Conservation (phyloP, 2,888 invertebrate genomes). For the Platycheirus albimanus region DNA sequence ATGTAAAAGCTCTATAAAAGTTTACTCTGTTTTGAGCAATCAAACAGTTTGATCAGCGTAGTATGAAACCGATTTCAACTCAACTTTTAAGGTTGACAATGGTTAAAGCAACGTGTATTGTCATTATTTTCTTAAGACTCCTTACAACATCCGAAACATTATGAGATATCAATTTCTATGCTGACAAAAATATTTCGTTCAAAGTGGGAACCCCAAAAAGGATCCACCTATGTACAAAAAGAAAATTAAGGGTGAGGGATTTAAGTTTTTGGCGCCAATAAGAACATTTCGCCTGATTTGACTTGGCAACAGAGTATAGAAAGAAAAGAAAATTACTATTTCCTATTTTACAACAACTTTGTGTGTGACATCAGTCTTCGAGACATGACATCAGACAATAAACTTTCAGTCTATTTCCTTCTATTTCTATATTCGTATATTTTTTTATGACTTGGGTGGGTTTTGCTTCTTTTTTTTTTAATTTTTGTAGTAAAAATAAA, state of each 20-base stretch:
- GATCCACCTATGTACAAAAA: constrained; percentile 19
- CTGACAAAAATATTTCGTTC: neutral
- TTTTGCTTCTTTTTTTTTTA: neutral
- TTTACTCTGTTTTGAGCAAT: no score
- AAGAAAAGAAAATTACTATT: constrained; percentile 10
- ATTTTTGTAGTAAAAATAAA: constrained; percentile 22
- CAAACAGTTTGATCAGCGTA: no score
- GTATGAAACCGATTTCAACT: no score
- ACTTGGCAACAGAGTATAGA: constrained; percentile 32
- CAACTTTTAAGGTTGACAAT: no score
- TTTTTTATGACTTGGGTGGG: constrained; percentile 33
- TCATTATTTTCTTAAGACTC: no score
- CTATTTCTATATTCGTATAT: constrained; percentile 23
- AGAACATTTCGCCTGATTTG: constrained; percentile 14
- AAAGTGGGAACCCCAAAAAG: constrained; percentile 23
- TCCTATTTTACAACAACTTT: constrained; percentile 18
- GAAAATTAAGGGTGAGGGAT: neutral
- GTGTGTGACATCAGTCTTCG: constrained; percentile 63
- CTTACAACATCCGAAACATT: no score
- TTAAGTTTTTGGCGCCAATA: constrained; percentile 58
- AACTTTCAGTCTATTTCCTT: constrained; percentile 50
- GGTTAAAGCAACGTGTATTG: no score
- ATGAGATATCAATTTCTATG: no score
- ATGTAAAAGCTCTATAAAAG: no score
- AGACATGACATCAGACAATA: constrained; percentile 68